Conservation (phyloP, 2,113 vertebrate genomes). For the Petrocephalus microphthalmus region DNA sequence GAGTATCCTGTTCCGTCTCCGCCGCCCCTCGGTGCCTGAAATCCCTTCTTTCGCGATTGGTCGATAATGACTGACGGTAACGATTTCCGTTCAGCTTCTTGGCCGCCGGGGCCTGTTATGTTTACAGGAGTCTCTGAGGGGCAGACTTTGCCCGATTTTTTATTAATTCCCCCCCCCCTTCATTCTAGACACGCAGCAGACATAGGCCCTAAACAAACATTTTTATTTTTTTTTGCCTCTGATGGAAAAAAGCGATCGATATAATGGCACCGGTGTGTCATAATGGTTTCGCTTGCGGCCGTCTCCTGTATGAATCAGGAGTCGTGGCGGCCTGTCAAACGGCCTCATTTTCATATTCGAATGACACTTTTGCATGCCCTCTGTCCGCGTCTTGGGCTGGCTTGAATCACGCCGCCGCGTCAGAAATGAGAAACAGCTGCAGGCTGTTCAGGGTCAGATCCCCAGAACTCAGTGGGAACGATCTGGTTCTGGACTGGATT, state of each 20-base stretch:
- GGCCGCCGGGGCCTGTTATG: too few relatives aligned
- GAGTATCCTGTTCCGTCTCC: conserved; percentile 48
- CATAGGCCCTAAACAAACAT: background rate
- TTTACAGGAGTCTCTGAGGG: background rate
- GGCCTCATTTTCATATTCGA: background rate
- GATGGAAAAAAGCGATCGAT: background rate
- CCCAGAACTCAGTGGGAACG: background rate
- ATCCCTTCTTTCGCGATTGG: background rate
- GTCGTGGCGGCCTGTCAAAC: background rate
- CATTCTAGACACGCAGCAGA: background rate
- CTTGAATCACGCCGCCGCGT: background rate
- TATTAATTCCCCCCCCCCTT: too few relatives aligned
- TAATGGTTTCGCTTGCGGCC: background rate
- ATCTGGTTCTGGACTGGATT: background rate
- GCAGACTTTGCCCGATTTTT: background rate
- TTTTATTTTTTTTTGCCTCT: background rate
- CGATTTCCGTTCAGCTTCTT: background rate
- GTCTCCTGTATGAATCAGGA: background rate
- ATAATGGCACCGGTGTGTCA: background rate
- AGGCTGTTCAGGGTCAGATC: background rate
- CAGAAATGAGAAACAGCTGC: conserved; percentile 17
- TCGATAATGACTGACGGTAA: background rate
- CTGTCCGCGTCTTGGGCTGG: background rate
- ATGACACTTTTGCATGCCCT: background rate
- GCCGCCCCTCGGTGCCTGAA: background rate